phyloP scores from a whole-genome alignment of 2,113 vertebrate species.

The Xyliphius kryptos region DNA sequence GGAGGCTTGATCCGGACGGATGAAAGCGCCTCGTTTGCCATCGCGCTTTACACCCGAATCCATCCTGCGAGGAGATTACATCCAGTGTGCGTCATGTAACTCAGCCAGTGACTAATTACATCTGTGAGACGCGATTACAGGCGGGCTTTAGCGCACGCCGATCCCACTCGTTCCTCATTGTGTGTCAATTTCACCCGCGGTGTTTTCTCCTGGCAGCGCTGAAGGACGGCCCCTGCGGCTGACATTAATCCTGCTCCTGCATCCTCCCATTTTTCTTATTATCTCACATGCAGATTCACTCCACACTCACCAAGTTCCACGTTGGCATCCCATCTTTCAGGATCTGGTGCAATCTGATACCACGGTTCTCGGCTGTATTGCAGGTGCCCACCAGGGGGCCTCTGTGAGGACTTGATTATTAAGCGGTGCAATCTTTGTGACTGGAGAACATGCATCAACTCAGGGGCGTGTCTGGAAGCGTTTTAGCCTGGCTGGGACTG shows the following conservation, averaged over 20 bases:
- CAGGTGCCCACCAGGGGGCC: too few species aligned
- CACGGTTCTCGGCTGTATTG: too few species aligned
- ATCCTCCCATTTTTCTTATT: slow-evolving; percentile 25
- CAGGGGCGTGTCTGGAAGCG: too few species aligned
- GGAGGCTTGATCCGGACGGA: slow-evolving; percentile 27
- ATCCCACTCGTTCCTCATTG: slow-evolving; percentile 45
- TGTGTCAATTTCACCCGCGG: slow-evolving; percentile 30
- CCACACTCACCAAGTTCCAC: slow-evolving; percentile 13
- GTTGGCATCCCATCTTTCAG: slow-evolving; percentile 32
- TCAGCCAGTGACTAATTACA: slow-evolving; percentile 70
- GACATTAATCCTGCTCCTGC: slow-evolving; percentile 33
- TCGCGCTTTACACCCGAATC: slow-evolving; percentile 51
- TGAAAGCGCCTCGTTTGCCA: slow-evolving; percentile 32
- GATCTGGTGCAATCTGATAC: slow-evolving; percentile 7
- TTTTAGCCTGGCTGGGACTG: too few species aligned
- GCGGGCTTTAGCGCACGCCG: slow-evolving; percentile 62
- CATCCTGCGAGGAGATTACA: slow-evolving; percentile 64
- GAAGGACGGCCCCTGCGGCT: slow-evolving; percentile 19
- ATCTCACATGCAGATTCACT: slow-evolving; percentile 30
- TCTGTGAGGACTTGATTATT: too few species aligned
- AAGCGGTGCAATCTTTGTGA: too few species aligned
- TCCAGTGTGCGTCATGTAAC: slow-evolving; percentile 59
- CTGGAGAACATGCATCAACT: too few species aligned
- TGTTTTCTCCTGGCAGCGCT: slow-evolving; percentile 26
- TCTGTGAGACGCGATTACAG: slow-evolving; percentile 70